Evolutionary conservation across 2,888 invertebrate genomes (phyloP), one percentile per base, ranked within the genome.

Genomic region (Prenolepis imparis): DNA sequence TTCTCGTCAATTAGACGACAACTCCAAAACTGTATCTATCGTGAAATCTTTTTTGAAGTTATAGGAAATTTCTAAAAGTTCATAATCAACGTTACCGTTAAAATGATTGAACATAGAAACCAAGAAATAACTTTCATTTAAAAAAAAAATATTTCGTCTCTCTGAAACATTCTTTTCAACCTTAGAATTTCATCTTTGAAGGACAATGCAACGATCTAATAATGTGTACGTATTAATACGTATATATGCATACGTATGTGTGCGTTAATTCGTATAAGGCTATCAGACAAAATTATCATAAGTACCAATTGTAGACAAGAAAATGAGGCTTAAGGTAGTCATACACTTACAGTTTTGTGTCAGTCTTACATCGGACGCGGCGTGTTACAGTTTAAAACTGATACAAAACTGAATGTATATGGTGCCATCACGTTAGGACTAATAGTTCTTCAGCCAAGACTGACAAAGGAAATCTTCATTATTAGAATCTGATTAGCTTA

Each of bases 391-490:
- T n/a, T n/a, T n/a, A n/a, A n/a, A n/a, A n/a, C n/a, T n/a, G n/a
- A n/a, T n/a, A n/a, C n/a, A n/a, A n/a, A n/a, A n/a, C n/a, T n/a
- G n/a, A n/a, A n/a, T n/a, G n/a, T n/a, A n/a, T n/a, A n/a, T n/a
- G n/a, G n/a, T n/a, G n/a, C n/a, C n/a, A n/a, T n/a, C n/a, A n/a
- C n/a, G n/a, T n/a, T n/a, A n/a, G n/a, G n/a, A n/a, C n/a, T n/a
- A n/a, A n/a, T n/a, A n/a, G n/a, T n/a, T n/a, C n/a, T n/a, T n/a
- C n/a, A n/a, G n/a, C n/a, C n/a, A n/a, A n/a, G n/a, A n/a, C n/a
- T n/a, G n/a, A n/a, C n/a, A n/a, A n/a, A n/a, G n/a, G n/a, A n/a
- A 41, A 80, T 70, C 44, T 80, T 44, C 32, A 32, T 78, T 32
- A 32, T n/a, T 18, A 61, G 3, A 80, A 61, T 57, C 44, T 44